Evolutionary conservation across 2,797 vertebrate genomes (phyloP).

Genomic region (Alfaro cultratus): DNA sequence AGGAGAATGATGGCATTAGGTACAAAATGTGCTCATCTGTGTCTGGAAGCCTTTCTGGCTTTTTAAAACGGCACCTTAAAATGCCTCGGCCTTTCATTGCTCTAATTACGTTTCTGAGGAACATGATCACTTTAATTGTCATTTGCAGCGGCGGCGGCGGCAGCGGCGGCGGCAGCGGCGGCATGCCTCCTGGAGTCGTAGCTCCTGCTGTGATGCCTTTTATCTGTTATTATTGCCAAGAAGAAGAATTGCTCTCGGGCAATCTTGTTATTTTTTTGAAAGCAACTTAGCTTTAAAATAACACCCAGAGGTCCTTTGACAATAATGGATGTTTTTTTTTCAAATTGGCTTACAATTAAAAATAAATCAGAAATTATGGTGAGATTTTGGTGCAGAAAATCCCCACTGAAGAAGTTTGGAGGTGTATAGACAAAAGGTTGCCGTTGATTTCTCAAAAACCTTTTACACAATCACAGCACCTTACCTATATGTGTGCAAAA

Average conservation of each 20-base stretch:
- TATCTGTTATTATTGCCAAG: background rate
- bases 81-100: constrained; percentile 14
- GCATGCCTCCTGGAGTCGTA: background rate
- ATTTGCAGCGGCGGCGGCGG: background rate
- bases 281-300: constrained; percentile 15
- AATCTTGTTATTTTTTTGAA: background rate
- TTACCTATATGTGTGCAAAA: background rate
- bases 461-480: background rate
- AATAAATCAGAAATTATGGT: background rate
- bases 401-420: constrained; percentile 38
- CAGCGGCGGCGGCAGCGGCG: too few species aligned
- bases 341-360: background rate
- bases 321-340: background rate
- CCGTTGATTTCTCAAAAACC: background rate
- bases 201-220: constrained; percentile 17
- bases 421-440: constrained; percentile 2
- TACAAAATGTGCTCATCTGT: constrained; percentile 5
- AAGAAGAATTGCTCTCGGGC: background rate
- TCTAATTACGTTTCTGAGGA: constrained; percentile 30
- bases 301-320: background rate
- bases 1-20: constrained; percentile 9
- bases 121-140: constrained; percentile 32
- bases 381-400: constrained; percentile 28
- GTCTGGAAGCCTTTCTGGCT: constrained; percentile 27
- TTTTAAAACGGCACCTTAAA: constrained; percentile 24